These are phyloP conservation scores for Sebastes matsubarae DNA, from an alignment of 2,797 vertebrate genomes.

Conservation along the genomic window DNA sequence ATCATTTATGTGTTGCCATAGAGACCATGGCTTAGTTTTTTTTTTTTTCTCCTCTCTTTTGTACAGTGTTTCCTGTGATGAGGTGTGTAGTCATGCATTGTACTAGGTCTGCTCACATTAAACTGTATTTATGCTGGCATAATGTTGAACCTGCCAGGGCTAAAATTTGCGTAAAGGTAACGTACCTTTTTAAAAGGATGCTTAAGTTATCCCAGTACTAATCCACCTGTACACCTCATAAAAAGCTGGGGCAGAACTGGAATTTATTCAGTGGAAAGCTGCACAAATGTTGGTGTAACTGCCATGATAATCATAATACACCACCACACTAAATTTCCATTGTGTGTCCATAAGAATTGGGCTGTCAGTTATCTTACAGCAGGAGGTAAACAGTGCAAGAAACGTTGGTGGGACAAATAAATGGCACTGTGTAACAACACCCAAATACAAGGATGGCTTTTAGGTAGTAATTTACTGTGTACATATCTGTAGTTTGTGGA, in stretches of 20 bases:
- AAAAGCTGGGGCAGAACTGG: not conserved
- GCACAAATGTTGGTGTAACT: not conserved
- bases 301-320: not conserved
- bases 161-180: not conserved
- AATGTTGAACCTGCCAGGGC: not conserved
- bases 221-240: not conserved
- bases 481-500: not conserved
- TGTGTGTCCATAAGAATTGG: not conserved
- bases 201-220: not conserved
- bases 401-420: not conserved
- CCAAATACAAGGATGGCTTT: not conserved
- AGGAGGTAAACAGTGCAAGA: not conserved
- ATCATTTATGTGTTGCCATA: constrained; percentile 79
- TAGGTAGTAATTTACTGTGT: not conserved
- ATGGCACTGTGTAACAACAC: not conserved
- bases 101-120: not conserved
- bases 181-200: not conserved
- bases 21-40: constrained; percentile 63
- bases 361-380: not conserved
- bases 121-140: not conserved
- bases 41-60: constrained; percentile 33
- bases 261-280: not conserved
- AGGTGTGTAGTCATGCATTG: constrained; percentile 35
- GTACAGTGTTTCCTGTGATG: constrained; percentile 36
- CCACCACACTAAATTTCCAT: not conserved